Evolutionary conservation across 2,888 invertebrate species (phyloP).

Genomic region (Pterobdella sp.): DNA sequence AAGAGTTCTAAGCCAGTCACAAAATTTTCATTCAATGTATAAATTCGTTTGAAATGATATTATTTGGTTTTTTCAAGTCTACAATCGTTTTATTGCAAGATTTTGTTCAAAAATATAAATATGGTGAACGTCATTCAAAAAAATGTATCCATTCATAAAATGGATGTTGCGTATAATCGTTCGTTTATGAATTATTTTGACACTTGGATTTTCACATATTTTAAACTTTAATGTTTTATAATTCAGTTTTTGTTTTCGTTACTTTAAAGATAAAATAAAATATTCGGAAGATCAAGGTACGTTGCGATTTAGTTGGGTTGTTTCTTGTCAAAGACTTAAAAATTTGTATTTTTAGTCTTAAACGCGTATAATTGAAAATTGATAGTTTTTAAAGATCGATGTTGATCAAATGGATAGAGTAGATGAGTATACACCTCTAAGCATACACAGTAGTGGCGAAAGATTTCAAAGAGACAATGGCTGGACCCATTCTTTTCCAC

Average conservation of each 20-base stretch:
- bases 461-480: not conserved
- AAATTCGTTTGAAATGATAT: not conserved
- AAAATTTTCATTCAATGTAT: not conserved
- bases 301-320: too few relatives aligned
- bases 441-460: not conserved
- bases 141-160: conserved; percentile 27
- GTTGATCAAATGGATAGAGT: not conserved
- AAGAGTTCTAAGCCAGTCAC: not conserved
- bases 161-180: conserved; percentile 15
- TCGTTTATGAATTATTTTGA: not conserved
- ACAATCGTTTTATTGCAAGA: not conserved
- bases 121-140: conserved; percentile 18
- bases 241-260: not conserved
- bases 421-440: not conserved
- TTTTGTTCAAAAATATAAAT: not conserved
- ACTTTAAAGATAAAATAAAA: not conserved
- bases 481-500: not conserved
- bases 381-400: too few relatives aligned
- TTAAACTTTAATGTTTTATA: not conserved
- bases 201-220: not conserved
- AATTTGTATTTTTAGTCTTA: too few relatives aligned
- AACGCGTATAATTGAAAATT: too few relatives aligned
- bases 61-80: not conserved
- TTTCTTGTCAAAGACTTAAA: too few relatives aligned
- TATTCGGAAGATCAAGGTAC: not conserved